phyloP scores from a whole-genome alignment of 2,888 invertebrate species.

The Nycteola revayana region DNA sequence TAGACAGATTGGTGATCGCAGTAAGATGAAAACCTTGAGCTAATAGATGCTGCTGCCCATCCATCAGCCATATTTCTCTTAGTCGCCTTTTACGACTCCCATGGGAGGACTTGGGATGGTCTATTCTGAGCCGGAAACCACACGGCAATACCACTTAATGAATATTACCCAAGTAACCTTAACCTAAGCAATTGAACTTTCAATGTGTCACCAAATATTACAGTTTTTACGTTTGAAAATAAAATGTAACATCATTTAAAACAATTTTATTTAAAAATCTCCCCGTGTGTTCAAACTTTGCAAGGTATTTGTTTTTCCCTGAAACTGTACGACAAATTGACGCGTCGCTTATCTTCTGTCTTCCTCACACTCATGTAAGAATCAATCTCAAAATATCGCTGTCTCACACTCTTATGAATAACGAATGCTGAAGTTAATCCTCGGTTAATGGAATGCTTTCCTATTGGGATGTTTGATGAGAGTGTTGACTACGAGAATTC shows the following conservation, averaged over 20 bases:
- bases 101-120: too few species aligned
- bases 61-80: too few species aligned
- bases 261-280: conserved; percentile 1
- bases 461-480: conserved; percentile 8
- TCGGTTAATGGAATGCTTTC: conserved; percentile 39
- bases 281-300: conserved; percentile 25
- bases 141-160: too few species aligned
- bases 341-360: conserved; percentile 43
- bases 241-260: too few species aligned
- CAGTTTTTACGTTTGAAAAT: too few species aligned
- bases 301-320: conserved; percentile 53
- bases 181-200: too few species aligned
- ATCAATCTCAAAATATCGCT: background rate
- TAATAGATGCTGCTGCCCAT: too few species aligned
- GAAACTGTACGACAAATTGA: conserved; percentile 52
- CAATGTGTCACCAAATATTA: background rate
- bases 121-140: too few species aligned
- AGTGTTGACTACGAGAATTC: background rate
- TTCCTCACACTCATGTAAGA: conserved; percentile 22
- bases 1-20: too few species aligned
- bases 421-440: conserved; percentile 40
- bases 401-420: conserved; percentile 36
- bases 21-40: too few species aligned
- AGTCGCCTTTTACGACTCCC: too few species aligned
- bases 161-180: too few species aligned